Evolutionary conservation across 2,888 invertebrate species (phyloP), one percentile per base, ranked within the genome.

Genomic region (Pecten maximus): DNA sequence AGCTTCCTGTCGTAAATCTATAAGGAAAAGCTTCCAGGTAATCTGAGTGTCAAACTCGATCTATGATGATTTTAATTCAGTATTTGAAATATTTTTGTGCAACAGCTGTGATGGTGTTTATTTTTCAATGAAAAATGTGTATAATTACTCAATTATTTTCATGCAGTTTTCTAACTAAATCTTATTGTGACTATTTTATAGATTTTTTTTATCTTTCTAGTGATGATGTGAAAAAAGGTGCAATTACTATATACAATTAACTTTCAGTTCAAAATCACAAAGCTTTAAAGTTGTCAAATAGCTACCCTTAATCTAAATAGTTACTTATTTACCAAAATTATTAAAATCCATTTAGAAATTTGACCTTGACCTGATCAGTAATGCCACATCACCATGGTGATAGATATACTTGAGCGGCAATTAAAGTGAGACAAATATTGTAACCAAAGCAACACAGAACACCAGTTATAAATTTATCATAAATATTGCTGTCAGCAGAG

Each of bases 1-100:
- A 98, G 98, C 96, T 98, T 94, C 86, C 94, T 94, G 92, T 95
- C 95, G 91, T 94, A 94, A 87, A 95, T 95, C 95, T 95, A 93
- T n/a, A 90, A 89, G 88, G 87, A 87, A 88, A 91, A 88, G 40
- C 86, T 39, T 40, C 16, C 28, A 87, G 12, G 40, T 87, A 8
- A 19, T 50, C 16, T 48, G 15, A 23, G 40, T 35, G 19, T 28
- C 39, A 50, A 54, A n/a, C n/a, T 89, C n/a, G 48, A 44, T 4
- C 40, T 54, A 35, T 54, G 54, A 87, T 28, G 28, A 90, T 23
- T 74, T 39, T 39, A 48, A 88, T 23, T 60, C 44, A 40, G 60
- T 39, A 88, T 39, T 74, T 44, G 12, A 23, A 44, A 90, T 8
- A 50, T 87, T 40, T 3, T 50, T 87, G 89, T 89, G 87, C 39